A percentile compares a stretch with the other conserved stretches of the same genome.
Conservation (phyloP, 1,140 invertebrate species). For the Pogonomyrmex californicus region DNA sequence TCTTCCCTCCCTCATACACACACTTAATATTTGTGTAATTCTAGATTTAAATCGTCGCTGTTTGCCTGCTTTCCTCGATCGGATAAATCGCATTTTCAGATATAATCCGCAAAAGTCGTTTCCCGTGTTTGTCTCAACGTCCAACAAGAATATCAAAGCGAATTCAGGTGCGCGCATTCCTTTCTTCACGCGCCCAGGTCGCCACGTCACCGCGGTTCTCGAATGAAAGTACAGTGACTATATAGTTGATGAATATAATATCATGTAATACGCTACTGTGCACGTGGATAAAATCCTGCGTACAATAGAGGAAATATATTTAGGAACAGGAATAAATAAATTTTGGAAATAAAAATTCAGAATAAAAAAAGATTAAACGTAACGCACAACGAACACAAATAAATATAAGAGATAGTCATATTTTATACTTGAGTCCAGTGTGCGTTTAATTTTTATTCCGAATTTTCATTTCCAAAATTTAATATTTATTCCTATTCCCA, state of each 20-base stretch:
- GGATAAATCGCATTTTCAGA: neutral
- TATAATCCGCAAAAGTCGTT: neutral
- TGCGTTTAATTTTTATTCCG: no score
- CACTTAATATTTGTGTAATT: neutral
- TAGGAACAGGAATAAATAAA: no score
- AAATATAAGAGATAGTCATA: no score
- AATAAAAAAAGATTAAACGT: no score
- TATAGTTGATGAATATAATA: constrained; percentile 51
- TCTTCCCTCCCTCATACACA: neutral
- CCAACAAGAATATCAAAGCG: neutral
- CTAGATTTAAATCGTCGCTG: neutral
- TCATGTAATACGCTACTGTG: constrained; percentile 40
- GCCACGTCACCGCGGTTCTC: constrained; percentile 67
- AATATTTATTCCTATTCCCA: no score
- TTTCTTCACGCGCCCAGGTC: constrained; percentile 21
- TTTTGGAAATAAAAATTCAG: no score
- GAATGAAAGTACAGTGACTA: constrained; percentile 66
- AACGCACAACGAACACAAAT: no score
- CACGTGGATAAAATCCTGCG: constrained; percentile 27
- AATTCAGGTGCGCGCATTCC: constrained; percentile 40
- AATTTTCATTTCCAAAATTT: no score
- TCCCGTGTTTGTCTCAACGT: neutral
- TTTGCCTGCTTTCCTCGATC: neutral
- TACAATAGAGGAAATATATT: no score
- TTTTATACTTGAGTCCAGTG: no score